Evolutionary conservation across 2,888 invertebrate genomes (phyloP).

Genomic region (Pterostichus niger): DNA sequence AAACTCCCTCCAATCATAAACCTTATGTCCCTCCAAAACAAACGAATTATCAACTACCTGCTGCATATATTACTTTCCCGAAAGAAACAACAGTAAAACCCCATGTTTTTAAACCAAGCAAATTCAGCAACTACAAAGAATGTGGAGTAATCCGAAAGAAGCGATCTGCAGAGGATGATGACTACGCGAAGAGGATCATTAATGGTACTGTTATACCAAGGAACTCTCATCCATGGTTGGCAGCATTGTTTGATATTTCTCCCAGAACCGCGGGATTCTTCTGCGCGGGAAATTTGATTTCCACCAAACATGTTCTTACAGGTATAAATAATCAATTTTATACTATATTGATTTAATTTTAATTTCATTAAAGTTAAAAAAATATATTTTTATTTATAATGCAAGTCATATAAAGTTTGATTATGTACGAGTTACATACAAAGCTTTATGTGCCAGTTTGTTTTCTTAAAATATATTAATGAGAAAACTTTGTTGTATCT

Average conservation of each 20-base stretch:
- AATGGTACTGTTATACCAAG: constrained; percentile 18
- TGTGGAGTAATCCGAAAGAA: constrained; percentile 39
- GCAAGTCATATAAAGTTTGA: too few species aligned
- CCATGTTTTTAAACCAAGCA: background rate
- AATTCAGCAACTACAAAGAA: constrained; percentile 32
- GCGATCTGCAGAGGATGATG: constrained; percentile 17
- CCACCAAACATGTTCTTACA: constrained; percentile 45
- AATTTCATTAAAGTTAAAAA: too few species aligned
- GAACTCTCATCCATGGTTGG: constrained; percentile 54
- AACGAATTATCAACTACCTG: background rate
- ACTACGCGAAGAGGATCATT: constrained; percentile 12
- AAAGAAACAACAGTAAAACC: background rate
- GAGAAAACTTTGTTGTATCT: too few species aligned
- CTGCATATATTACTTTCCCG: background rate
- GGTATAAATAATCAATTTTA: too few species aligned
- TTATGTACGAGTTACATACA: too few species aligned
- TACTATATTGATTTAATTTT: too few species aligned
- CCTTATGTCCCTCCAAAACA: background rate
- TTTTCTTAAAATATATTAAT: too few species aligned
- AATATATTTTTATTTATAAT: too few species aligned
- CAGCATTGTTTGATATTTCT: constrained; percentile 22
- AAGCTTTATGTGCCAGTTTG: too few species aligned
- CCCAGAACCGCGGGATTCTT: constrained; percentile 8
- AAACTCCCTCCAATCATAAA: background rate
- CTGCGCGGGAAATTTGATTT: constrained; percentile 52